Evolutionary conservation across 2,113 vertebrate species (phyloP).

Genomic region (Rattus rattus): DNA sequence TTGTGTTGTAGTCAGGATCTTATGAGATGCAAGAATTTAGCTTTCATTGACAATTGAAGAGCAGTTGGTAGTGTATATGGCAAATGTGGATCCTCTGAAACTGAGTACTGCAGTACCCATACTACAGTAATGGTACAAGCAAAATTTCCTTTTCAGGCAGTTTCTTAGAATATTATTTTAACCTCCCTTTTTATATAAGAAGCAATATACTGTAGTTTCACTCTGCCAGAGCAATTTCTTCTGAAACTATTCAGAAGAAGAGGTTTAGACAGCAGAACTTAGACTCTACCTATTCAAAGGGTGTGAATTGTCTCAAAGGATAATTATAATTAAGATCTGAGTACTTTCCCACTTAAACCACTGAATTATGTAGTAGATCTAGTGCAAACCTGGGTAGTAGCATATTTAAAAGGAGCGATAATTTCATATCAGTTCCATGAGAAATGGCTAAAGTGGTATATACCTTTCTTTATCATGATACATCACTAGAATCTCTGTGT

Average conservation of each 20-base stretch:
- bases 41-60: neutral
- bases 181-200: neutral
- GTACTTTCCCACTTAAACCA: neutral
- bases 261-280: neutral
- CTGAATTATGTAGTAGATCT: slow-evolving; percentile 2
- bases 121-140: neutral
- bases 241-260: neutral
- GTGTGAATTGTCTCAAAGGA: neutral
- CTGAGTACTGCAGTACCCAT: neutral
- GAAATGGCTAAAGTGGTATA: neutral
- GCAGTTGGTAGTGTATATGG: neutral
- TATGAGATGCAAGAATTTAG: neutral
- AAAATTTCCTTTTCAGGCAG: neutral
- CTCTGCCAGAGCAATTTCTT: neutral
- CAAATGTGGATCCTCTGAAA: neutral
- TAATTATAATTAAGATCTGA: neutral
- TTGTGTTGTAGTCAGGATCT: neutral
- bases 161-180: slow-evolving; percentile 34
- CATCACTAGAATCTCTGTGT: neutral
- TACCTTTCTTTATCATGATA: neutral
- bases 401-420: slow-evolving; percentile 4
- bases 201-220: neutral
- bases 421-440: slow-evolving; percentile 2
- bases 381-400: neutral
- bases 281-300: neutral